Conservation (phyloP, 2,113 vertebrate genomes). For the Myanophis thanlyinensis region DNA sequence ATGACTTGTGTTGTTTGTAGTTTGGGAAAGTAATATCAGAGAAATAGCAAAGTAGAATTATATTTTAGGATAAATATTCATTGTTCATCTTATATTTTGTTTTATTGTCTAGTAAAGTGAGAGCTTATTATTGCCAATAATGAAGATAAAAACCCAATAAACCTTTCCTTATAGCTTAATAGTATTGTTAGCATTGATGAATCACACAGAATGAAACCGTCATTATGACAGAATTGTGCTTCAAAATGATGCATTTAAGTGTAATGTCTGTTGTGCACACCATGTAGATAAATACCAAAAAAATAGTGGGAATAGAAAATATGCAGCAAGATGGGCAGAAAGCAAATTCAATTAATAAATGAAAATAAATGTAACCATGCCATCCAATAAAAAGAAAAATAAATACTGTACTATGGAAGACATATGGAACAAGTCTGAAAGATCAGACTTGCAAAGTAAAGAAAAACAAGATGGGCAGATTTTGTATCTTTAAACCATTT, state of each 20-base stretch:
- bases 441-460: not conserved
- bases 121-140: conserved; percentile 32
- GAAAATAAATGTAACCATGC: not conserved
- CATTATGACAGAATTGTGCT: conserved; percentile 26
- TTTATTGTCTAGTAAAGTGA: conserved; percentile 26
- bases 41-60: conserved; percentile 32
- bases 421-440: not conserved
- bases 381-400: not conserved
- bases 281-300: not conserved
- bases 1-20: conserved; percentile 37
- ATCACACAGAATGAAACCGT: conserved; percentile 32
- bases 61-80: conserved; percentile 14
- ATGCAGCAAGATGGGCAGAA: not conserved
- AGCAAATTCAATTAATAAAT: not conserved
- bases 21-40: conserved; percentile 32
- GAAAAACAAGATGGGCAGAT: not conserved
- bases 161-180: conserved; percentile 28
- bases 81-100: conserved; percentile 29
- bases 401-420: not conserved
- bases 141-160: conserved; percentile 27
- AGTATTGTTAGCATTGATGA: conserved; percentile 30
- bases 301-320: not conserved
- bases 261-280: not conserved
- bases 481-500: not conserved
- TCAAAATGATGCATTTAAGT: conserved; percentile 32